A percentile compares a stretch with the other conserved stretches of the same genome.
Evolutionary conservation across 2,113 vertebrate genomes (phyloP).

Genomic region (Argyrosomus japonicus): DNA sequence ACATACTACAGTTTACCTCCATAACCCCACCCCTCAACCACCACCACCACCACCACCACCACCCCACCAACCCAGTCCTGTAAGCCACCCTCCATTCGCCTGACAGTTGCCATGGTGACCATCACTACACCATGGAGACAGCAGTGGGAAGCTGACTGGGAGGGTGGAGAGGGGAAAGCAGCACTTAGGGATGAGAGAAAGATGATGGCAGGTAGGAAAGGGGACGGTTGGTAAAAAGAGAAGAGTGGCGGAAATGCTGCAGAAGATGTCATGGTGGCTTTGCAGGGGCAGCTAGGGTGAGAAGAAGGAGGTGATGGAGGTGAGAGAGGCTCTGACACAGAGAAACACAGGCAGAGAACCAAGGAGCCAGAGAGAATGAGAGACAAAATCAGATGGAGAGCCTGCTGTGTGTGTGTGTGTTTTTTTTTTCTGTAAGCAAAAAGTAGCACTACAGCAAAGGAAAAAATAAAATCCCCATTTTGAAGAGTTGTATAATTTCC

Average conservation of each 20-base stretch:
- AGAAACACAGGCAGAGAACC: conserved; percentile 11
- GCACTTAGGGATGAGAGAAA: conserved; percentile 74
- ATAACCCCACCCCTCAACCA: neutral
- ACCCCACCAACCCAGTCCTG: conserved; percentile 24
- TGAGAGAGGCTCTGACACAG: conserved; percentile 30
- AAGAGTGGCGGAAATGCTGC: conserved; percentile 41
- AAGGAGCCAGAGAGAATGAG: neutral
- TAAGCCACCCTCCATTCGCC: conserved; percentile 66
- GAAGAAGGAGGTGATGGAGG: conserved; percentile 37
- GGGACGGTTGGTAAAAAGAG: conserved; percentile 25
- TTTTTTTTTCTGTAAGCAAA: neutral
- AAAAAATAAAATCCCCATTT: conserved; percentile 36
- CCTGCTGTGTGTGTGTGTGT: neutral
- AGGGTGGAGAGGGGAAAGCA: conserved; percentile 62
- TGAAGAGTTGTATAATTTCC: conserved; percentile 29
- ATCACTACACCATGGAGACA: conserved; percentile 69
- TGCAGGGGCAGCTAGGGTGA: conserved; percentile 36
- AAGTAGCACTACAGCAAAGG: conserved; percentile 8
- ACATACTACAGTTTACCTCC: conserved; percentile 48
- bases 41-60: neutral
- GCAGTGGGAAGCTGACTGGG: conserved; percentile 63
- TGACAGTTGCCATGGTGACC: conserved; percentile 80
- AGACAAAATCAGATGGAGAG: conserved; percentile 18
- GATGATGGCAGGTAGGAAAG: conserved; percentile 55
- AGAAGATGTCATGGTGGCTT: conserved; percentile 51